Evolutionary conservation across 2,888 invertebrate species (phyloP), one percentile per base, ranked within the genome.

Genomic region (Ophraella communa): DNA sequence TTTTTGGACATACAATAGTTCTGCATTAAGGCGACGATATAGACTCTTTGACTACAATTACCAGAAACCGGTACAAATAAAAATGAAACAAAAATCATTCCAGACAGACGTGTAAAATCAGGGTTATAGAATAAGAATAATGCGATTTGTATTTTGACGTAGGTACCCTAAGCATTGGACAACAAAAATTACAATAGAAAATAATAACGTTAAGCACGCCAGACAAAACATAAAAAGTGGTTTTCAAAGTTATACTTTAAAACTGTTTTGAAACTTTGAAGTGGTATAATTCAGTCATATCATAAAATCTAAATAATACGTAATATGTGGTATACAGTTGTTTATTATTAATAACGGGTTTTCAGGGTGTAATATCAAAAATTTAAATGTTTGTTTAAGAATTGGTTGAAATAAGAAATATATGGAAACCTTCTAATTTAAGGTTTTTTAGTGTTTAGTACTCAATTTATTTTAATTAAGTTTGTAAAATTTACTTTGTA

Each of bases 201-300:
- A 42, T 61, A 52, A 56, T 61, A 56, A 35, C 39, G 35, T 35
- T 39, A 52, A 27, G 23, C 44, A 59, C 49, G 44, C 56, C 57
- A 60, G 52, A 30, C 7, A 30, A 11, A 30, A 11, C 30, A 65
- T 65, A 61, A 64, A 64, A 56, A 33, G 52, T 52, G 49, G 56
- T 56, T n/a, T n/a, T n/a, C n/a, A n/a, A 57, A 56, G 61, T 56
- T 65, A 17, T 51, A 11, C 56, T 45, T 56, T 65, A 65, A 63
- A 63, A 58, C 58, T 53, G 30, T 39, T 53, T 30, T 35, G 52
- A 57, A 60, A 65, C 52, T 56, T 44, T 17, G 45, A 24, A 61
- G 21, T 4, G 11, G 11, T 30, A 30, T 30, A 30, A 11, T 7
- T 5, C 2, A 1, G 30, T n/a, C n/a, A n/a, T n/a, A n/a, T n/a